phyloP scores from a whole-genome alignment of 2,797 vertebrate genomes.

The Hephaestus fuliginosus region DNA sequence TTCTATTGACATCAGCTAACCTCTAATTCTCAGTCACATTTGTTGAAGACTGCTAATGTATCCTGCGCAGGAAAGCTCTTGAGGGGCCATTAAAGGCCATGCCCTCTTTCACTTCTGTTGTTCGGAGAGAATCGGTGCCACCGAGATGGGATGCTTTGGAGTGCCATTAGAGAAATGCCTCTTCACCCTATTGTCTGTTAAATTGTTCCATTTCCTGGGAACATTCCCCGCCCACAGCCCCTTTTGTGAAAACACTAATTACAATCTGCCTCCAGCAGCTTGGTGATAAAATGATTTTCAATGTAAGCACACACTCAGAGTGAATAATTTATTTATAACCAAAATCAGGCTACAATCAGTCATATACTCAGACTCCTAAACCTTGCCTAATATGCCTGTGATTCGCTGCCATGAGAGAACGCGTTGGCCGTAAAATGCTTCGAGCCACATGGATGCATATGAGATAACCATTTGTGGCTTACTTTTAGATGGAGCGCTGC shows the following conservation, averaged over 20 bases:
- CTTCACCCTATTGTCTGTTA: conserved; percentile 73
- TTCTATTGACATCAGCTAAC: conserved; percentile 20
- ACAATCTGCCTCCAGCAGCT: conserved; percentile 35
- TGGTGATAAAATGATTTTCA: conserved; percentile 45
- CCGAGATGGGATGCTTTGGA: conserved; percentile 56
- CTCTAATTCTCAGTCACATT: conserved; percentile 16
- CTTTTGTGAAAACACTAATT: conserved; percentile 64
- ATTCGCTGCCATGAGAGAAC: conserved; percentile 23
- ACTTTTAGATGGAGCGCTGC: conserved; percentile 41
- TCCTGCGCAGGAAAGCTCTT: conserved; percentile 42
- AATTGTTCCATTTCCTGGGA: conserved; percentile 79
- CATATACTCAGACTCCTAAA: conserved; percentile 5
- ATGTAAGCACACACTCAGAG: conserved; percentile 21
- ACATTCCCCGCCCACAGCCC: conserved; percentile 52
- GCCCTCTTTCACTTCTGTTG: conserved; percentile 40
- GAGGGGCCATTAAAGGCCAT: conserved; percentile 26
- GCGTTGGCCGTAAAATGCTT: conserved; percentile 24
- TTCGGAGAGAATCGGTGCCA: conserved; percentile 54
- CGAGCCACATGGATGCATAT: conserved; percentile 17
- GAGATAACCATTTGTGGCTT: conserved; percentile 41
- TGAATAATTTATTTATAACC: conserved; percentile 50
- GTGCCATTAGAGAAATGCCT: conserved; percentile 75
- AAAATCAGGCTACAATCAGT: conserved; percentile 13
- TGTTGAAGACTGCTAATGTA: conserved; percentile 41
- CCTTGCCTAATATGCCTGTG: neutral